Percentiles rank a stretch among this genome's conserved stretches.
Evolutionary conservation across 2,113 vertebrate species (phyloP).

Genomic region (Poeciliopsis occidentalis): DNA sequence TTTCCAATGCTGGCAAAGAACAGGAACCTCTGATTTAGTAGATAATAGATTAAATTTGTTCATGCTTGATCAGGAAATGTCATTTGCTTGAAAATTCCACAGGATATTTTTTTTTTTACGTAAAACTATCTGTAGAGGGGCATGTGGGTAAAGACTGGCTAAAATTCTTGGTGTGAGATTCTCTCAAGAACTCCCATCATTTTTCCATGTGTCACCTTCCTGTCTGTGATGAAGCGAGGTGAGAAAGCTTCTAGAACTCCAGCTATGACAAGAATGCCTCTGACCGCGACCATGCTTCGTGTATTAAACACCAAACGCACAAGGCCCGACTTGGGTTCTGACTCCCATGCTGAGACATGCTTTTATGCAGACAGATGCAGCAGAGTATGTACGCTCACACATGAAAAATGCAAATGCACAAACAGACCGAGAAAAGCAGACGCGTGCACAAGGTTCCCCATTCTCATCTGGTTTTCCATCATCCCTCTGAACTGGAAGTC

Average conservation of each 20-base stretch:
- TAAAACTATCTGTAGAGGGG: background rate
- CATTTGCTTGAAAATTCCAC: too few relatives aligned
- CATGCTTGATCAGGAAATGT: background rate
- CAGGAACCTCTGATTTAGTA: background rate
- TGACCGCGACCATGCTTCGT: conserved; percentile 52
- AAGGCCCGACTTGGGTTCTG: conserved; percentile 54
- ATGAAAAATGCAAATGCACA: conserved; percentile 13
- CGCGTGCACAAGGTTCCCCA: conserved; percentile 8
- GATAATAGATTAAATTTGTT: too few relatives aligned
- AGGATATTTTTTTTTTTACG: background rate
- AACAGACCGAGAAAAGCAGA: conserved; percentile 3
- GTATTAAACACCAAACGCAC: conserved; percentile 55
- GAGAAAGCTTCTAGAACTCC: conserved; percentile 43
- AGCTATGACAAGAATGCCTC: conserved; percentile 65
- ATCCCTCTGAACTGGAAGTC: conserved; percentile 47
- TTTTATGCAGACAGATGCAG: conserved; percentile 49
- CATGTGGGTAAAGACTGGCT: background rate
- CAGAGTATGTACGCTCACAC: conserved; percentile 36
- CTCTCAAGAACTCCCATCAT: conserved; percentile 27
- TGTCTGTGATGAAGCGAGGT: conserved; percentile 51
- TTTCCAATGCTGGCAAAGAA: background rate
- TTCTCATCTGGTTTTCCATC: conserved; percentile 59
- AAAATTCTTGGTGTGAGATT: conserved; percentile 17
- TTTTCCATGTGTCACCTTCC: conserved; percentile 32
- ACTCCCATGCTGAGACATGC: conserved; percentile 60